Evolutionary conservation across 1,140 invertebrate genomes (phyloP), one percentile per base, ranked within the genome.

Genomic region (Habropoda laboriosa): DNA sequence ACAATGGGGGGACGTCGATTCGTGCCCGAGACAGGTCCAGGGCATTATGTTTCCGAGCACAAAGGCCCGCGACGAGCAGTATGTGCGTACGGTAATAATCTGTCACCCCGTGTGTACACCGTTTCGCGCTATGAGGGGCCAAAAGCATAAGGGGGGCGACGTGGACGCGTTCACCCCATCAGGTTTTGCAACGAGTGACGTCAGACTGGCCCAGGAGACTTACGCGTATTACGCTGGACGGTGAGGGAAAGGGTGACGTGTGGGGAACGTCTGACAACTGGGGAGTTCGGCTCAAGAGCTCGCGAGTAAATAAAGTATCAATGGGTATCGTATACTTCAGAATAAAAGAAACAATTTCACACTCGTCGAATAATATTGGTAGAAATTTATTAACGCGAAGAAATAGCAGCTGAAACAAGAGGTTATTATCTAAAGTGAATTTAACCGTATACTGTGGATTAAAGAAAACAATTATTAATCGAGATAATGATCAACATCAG

Each of bases 11-110:
- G 57, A 87, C 83, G 86, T 87, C 72, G 88, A 90, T 90, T 86
- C 88, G 87, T 90, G 89, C 82, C 86, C 85, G 88, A 91, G 87
- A 90, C 90, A 91, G 90, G 90, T 91, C 89, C 90, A 79, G 82
- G 78, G 89, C 79, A 90, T 91, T 91, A 89, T 90, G 77, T 70
- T n/a, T 61, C 61, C 55, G 27, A 32, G 70, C 80, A 90, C 83
- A 90, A 90, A 83, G 67, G 80, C 40, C n/a, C 75, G 66, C 49
- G 67, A 71, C 61, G 53, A 63, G 81, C 76, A 86, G 82, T 88
- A 87, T 83, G 82, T 83, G 82, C 58, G 71, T 76, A 81, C 82
- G 82, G 85, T 86, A 89, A 86, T 90, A 89, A 88, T 91, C 87
- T 89, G 88, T 91, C 88, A 90, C 86, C 87, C 83, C 58, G 57